phyloP scores from a whole-genome alignment of 1,140 invertebrate genomes.

The Matsumurasca onukii region DNA sequence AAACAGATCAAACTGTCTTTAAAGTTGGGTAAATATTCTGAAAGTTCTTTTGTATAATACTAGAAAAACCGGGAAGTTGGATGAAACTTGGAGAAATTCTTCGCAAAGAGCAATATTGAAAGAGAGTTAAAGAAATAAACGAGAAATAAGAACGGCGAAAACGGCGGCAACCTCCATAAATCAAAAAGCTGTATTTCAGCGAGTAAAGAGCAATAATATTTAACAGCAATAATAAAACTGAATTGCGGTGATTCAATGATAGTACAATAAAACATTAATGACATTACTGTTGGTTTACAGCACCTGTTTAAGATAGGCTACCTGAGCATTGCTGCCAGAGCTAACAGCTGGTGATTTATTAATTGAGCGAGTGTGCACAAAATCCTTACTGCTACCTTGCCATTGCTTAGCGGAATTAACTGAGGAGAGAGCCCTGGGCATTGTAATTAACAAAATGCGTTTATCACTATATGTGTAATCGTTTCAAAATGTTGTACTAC shows the following conservation, averaged over 20 bases:
- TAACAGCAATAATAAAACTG: constrained; percentile 18
- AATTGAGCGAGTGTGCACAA: too few species aligned
- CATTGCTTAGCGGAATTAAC: too few species aligned
- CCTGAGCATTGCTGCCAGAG: background rate
- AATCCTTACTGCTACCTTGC: too few species aligned
- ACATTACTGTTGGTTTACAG: constrained; percentile 1
- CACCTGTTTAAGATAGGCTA: constrained; percentile 15
- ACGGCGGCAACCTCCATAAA: background rate
- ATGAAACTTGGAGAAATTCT: too few species aligned
- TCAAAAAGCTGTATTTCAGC: background rate
- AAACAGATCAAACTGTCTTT: background rate
- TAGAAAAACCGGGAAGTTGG: background rate
- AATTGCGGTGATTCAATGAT: constrained; percentile 11
- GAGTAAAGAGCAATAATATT: constrained; percentile 10
- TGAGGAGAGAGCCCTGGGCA: too few species aligned
- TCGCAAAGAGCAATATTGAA: background rate
- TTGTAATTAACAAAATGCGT: too few species aligned
- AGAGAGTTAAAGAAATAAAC: background rate
- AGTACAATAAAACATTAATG: constrained; percentile 11
- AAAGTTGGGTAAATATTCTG: too few species aligned
- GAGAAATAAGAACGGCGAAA: background rate
- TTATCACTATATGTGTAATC: too few species aligned
- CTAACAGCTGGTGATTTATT: background rate
- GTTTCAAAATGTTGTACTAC: too few species aligned
- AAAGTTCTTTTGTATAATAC: background rate